phyloP scores from a whole-genome alignment of 2,113 vertebrate genomes.

The Glaucomys volans region DNA sequence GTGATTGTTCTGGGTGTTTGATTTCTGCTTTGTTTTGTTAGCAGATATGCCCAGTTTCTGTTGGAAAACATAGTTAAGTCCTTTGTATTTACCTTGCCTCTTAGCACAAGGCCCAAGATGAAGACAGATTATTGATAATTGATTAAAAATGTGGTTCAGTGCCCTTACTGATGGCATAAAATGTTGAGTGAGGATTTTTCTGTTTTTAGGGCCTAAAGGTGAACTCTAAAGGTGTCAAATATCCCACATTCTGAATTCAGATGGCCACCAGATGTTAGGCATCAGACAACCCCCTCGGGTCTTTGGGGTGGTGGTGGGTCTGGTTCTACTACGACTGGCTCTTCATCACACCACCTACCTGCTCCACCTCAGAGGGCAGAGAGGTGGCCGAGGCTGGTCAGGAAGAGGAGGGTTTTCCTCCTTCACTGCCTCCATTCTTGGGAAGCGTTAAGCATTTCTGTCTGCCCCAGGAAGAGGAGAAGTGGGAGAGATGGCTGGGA shows the following conservation, averaged over 20 bases:
- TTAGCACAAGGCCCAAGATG: neutral
- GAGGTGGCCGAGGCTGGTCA: neutral
- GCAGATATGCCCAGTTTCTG: neutral
- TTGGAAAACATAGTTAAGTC: neutral
- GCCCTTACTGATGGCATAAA: neutral
- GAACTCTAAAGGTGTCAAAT: neutral
- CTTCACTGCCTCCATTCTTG: neutral
- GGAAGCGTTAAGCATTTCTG: neutral
- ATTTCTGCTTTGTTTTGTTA: neutral
- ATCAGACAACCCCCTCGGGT: neutral
- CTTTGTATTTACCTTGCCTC: neutral
- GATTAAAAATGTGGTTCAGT: neutral
- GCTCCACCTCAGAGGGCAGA: neutral
- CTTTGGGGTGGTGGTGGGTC: neutral
- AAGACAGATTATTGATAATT: neutral
- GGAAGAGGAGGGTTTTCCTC: neutral
- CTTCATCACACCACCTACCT: neutral
- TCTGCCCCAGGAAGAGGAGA: neutral
- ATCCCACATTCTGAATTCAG: neutral
- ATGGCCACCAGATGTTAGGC: neutral
- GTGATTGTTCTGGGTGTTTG: neutral
- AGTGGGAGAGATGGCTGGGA: neutral
- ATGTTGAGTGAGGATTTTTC: neutral
- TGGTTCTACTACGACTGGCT: neutral
- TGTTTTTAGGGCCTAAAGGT: neutral